Percentiles rank a stretch among this genome's conserved stretches.
These are phyloP conservation scores for Stegostoma tigrinum DNA, from an alignment of 2,113 vertebrate species.

Conservation along the genomic window DNA sequence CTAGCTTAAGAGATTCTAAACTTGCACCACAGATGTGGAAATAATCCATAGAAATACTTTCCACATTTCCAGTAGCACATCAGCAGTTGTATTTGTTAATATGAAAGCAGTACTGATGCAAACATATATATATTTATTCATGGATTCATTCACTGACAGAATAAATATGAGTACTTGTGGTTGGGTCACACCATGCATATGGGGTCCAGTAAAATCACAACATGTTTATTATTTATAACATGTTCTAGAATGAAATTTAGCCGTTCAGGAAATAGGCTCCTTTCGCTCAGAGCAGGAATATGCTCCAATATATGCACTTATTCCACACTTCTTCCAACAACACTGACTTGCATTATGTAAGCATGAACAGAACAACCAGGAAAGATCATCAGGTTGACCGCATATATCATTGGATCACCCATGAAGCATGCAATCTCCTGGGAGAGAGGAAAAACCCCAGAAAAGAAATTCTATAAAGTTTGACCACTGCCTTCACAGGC, in stretches of 20 bases:
- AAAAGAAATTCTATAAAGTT: neutral
- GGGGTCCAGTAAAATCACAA: neutral
- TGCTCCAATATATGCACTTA: neutral
- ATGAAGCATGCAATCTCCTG: neutral
- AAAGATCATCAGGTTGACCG: neutral
- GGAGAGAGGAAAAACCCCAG: neutral
- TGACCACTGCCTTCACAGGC: neutral
- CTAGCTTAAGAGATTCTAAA: neutral
- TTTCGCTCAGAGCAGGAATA: neutral
- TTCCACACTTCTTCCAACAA: neutral
- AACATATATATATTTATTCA: neutral
- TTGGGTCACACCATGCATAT: neutral
- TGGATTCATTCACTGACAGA: neutral
- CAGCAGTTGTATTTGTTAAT: neutral
- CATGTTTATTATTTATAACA: slow-evolving; percentile 4
- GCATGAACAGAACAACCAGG: neutral
- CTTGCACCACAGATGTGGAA: neutral
- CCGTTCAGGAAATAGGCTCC: neutral
- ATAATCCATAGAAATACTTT: neutral
- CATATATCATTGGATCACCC: neutral
- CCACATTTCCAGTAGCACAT: neutral
- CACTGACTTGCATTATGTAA: neutral
- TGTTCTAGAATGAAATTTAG: neutral
- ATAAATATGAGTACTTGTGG: neutral
- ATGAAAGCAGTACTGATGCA: neutral